Conservation (phyloP, 2,888 invertebrate species). For the Nemotelus nigrinus region DNA sequence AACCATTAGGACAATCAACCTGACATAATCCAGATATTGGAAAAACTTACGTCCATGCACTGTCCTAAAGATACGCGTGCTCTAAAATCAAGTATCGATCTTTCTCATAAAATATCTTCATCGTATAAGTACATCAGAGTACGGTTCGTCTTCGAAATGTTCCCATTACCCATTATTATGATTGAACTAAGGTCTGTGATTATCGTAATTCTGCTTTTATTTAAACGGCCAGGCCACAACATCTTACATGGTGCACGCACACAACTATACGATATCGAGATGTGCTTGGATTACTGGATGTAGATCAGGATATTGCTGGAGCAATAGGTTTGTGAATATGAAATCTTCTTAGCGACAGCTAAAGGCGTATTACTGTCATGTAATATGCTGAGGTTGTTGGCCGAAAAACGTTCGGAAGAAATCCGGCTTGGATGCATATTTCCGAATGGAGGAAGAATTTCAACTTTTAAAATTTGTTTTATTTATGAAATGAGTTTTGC, state of each 20-base stretch:
- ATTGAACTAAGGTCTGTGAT: slow-evolving; percentile 26
- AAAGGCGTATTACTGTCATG: slow-evolving; percentile 34
- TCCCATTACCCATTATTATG: slow-evolving; percentile 38
- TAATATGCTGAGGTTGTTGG: not conserved
- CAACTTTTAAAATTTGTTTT: no score
- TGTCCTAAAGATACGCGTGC: not conserved
- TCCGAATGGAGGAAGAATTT: no score
- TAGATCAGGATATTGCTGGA: not conserved
- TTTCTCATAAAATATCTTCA: slow-evolving; percentile 30
- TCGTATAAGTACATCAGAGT: not conserved
- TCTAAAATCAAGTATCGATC: not conserved
- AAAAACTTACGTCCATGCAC: not conserved
- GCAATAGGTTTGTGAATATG: not conserved
- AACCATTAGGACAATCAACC: slow-evolving; percentile 36
- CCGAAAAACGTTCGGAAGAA: no score
- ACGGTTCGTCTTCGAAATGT: slow-evolving; percentile 22
- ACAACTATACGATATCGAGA: not conserved
- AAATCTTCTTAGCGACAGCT: slow-evolving; percentile 18
- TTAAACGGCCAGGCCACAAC: slow-evolving; percentile 38
- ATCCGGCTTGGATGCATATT: no score
- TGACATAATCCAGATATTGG: slow-evolving; percentile 16
- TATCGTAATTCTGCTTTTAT: slow-evolving; percentile 41
- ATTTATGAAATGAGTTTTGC: no score
- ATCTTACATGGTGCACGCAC: not conserved
- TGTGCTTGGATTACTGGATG: not conserved